These are phyloP conservation scores for Drosophila mettleri DNA, from an alignment of 2,888 invertebrate genomes.

Conservation along the genomic window DNA sequence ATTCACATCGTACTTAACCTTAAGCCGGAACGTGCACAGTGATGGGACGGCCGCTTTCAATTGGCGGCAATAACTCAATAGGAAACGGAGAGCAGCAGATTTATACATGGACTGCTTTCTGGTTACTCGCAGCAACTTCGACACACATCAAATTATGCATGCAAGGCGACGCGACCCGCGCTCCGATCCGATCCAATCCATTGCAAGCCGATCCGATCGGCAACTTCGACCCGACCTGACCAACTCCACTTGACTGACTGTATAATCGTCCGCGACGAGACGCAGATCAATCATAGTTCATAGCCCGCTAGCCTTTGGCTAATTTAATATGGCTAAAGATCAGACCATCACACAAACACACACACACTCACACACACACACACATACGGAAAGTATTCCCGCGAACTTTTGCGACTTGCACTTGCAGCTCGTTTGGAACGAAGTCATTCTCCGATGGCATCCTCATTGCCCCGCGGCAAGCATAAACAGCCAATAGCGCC, in stretches of 20 bases:
- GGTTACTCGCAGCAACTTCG: slow-evolving; percentile 52
- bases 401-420: slow-evolving; percentile 76
- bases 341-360: slow-evolving; percentile 61
- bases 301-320: slow-evolving; percentile 64
- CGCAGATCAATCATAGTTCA: slow-evolving; percentile 71
- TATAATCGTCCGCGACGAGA: slow-evolving; percentile 71
- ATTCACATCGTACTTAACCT: slow-evolving; percentile 62
- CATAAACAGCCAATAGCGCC: slow-evolving; percentile 62
- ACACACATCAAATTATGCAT: slow-evolving; percentile 79
- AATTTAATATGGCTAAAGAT: slow-evolving; percentile 82
- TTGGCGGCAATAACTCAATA: slow-evolving; percentile 80
- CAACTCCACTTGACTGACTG: slow-evolving; percentile 55
- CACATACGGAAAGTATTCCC: slow-evolving; percentile 65
- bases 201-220: slow-evolving; percentile 46
- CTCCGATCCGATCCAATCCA: slow-evolving; percentile 43
- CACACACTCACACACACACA: background rate
- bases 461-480: slow-evolving; percentile 34
- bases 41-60: slow-evolving; percentile 63
- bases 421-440: slow-evolving; percentile 59
- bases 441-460: slow-evolving; percentile 43
- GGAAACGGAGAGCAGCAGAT: slow-evolving; percentile 19
- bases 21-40: slow-evolving; percentile 67
- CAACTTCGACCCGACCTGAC: slow-evolving; percentile 49
- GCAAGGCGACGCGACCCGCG: slow-evolving; percentile 63
- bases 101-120: slow-evolving; percentile 41